Evolutionary conservation across 2,113 vertebrate species (phyloP).

Genomic region (Leucopsar rothschildi): DNA sequence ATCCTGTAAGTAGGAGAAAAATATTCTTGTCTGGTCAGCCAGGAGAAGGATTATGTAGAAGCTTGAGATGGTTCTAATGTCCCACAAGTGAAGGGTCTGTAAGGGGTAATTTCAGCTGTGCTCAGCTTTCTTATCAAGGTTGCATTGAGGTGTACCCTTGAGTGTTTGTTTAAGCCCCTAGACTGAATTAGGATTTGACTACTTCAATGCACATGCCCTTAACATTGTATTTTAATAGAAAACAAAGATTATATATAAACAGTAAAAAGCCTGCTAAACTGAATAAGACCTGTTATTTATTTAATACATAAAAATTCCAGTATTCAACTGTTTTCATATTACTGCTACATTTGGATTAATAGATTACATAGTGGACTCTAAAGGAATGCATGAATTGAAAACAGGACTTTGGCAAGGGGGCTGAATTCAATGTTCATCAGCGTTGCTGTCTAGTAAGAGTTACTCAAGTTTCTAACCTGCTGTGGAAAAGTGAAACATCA

Average conservation of each 20-base stretch:
- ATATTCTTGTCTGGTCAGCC: neutral
- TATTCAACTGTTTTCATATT: slow-evolving; percentile 13
- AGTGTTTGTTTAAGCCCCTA: neutral
- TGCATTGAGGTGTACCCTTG: neutral
- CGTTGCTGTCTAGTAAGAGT: neutral
- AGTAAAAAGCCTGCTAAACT: neutral
- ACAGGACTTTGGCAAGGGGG: neutral
- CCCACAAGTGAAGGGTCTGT: neutral
- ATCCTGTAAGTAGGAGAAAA: neutral
- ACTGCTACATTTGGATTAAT: neutral
- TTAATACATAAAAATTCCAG: neutral
- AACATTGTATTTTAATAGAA: neutral
- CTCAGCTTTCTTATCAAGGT: neutral
- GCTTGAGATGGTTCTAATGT: neutral
- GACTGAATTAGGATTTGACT: neutral
- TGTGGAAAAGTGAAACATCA: neutral
- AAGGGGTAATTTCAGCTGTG: neutral
- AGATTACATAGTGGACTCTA: neutral
- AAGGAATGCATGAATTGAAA: neutral
- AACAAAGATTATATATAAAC: neutral
- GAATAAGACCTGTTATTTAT: neutral
- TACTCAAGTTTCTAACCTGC: neutral
- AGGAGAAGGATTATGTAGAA: neutral
- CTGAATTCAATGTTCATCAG: neutral
- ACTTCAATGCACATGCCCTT: neutral